Base-by-base conservation (phyloP, 2,888 invertebrate genomes). In the Desoria tigrina region DNA sequence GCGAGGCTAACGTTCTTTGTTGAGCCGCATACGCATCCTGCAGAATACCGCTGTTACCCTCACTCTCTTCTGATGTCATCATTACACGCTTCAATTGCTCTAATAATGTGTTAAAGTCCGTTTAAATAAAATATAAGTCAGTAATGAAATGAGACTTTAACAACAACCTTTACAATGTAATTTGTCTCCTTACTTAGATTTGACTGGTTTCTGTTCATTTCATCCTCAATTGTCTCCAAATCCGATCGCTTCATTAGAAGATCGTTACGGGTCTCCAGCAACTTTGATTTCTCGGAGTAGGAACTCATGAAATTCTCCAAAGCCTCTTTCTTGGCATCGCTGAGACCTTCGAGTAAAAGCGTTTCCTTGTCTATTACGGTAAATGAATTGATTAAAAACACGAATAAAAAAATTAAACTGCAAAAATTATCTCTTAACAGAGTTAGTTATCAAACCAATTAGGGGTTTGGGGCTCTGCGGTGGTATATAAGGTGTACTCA, bases 241-340 rank as follows among this genome's bases (percentile, higher is more conserved):
- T 73, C 74, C 9, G 60, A 64, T 28, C 61, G 59, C 45, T 68
- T 70, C 24, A 66, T 56, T 16, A 54, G 14, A 6, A 75, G 51
- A 9, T 61, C 63, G 9, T 63, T 45, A 23, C 65, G 51, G 3
- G 64, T 32, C 18, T 54, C 54, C 21, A 61, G 63, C 14, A 75
- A 60, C n/a, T 65, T 60, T n/a, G 58, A 62, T n/a, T 42, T 37
- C 3, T 63, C 68, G 7, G 64, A 55, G 37, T 74, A 73, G 9
- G 59, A 60, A 18, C 61, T 64, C 16, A 74, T 21, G 50, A 74
- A 75, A n/a, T 61, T 61, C 24, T 67, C 63, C 16, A 74, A 42
- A 1, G 74, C 75, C 42, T 59, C n/a, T 57, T 68, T 68, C 60
- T 73, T 74, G 9, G 28, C 18, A 2, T 53, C 54, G 49, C 58